Percentiles rank a stretch among this genome's conserved stretches.
phyloP scores from a whole-genome alignment of 2,113 vertebrate species.

The Noctilio leporinus region DNA sequence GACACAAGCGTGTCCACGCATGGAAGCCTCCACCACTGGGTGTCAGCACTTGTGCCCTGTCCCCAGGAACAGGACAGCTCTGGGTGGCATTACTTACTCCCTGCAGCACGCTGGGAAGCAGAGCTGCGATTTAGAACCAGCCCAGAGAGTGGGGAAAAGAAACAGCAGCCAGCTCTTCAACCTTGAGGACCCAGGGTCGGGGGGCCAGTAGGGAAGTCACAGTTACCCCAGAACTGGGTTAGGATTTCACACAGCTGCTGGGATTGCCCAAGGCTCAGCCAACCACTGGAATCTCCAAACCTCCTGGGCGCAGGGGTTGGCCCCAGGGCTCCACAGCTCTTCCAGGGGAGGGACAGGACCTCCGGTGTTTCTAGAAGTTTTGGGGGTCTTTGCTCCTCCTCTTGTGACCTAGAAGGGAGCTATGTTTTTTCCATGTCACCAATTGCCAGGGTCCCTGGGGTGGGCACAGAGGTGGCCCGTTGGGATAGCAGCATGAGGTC shows the following conservation, averaged over 20 bases:
- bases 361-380: background rate
- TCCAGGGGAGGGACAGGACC: fast-evolving
- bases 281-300: background rate
- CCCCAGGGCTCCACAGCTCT: background rate
- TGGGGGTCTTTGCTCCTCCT: background rate
- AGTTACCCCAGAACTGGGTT: background rate
- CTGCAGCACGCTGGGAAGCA: background rate
- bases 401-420: background rate
- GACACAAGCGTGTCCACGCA: fast-evolving
- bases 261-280: background rate
- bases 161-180: background rate
- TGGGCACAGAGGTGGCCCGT: background rate
- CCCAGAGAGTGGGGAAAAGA: background rate
- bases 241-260: background rate
- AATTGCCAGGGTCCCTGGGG: no score
- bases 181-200: background rate
- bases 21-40: background rate
- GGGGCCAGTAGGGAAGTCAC: background rate
- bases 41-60: no score
- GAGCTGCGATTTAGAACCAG: background rate
- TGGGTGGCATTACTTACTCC: no score
- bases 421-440: background rate
- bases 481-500: background rate
- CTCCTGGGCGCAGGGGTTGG: background rate
- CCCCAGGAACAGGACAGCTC: background rate